A percentile compares a stretch with the other conserved stretches of the same genome.
These are phyloP conservation scores for Xylophagus ater DNA, from an alignment of 2,888 invertebrate species.

Conservation along the genomic window DNA sequence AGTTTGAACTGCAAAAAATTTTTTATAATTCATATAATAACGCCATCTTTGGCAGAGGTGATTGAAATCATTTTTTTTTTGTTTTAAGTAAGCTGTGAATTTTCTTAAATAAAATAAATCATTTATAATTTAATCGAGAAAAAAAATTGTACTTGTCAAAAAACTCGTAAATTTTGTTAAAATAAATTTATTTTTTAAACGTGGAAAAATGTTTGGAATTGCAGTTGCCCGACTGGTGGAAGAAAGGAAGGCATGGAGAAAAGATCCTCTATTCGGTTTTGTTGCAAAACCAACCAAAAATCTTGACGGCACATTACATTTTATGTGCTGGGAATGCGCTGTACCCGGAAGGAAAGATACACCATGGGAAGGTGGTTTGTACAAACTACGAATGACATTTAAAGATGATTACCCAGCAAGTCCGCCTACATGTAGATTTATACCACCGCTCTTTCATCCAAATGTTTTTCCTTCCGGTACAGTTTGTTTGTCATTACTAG, in stretches of 20 bases:
- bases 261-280: slow-evolving; percentile 98
- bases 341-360: slow-evolving; percentile 97
- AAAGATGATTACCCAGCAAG: slow-evolving; percentile 99
- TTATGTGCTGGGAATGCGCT: slow-evolving; percentile 99
- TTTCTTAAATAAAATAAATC: background rate
- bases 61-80: background rate
- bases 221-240: slow-evolving; percentile 92
- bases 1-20: too few relatives aligned
- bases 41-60: slow-evolving; percentile 12
- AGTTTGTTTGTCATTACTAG: slow-evolving; percentile 87
- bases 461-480: slow-evolving; percentile 78
- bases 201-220: slow-evolving; percentile 80
- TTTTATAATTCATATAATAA: too few relatives aligned
- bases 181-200: background rate
- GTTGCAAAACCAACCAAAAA: slow-evolving; percentile 93
- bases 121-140: too few relatives aligned
- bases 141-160: too few relatives aligned
- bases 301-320: slow-evolving; percentile 86
- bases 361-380: slow-evolving; percentile 95
- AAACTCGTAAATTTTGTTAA: background rate
- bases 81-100: background rate
- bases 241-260: slow-evolving; percentile 98
- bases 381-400: slow-evolving; percentile 96
- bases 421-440: slow-evolving; percentile 98
- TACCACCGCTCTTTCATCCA: slow-evolving; percentile 96